phyloP scores from a whole-genome alignment of 2,888 invertebrate genomes.

The Himalopsyche kuldschensis region DNA sequence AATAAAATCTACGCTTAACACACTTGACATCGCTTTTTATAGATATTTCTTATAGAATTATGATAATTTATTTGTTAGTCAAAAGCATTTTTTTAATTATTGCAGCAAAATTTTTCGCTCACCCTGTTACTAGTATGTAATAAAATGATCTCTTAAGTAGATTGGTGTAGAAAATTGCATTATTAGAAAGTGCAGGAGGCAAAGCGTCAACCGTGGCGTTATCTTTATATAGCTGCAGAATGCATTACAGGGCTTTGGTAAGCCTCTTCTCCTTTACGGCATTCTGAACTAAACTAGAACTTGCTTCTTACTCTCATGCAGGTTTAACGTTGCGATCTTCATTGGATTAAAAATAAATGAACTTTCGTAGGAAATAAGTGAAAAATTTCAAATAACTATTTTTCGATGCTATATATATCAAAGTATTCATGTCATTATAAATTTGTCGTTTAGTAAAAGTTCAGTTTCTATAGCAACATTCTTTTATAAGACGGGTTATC shows the following conservation, averaged over 20 bases:
- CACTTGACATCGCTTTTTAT: too few relatives aligned
- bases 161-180: conserved; percentile 27
- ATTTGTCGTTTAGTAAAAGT: too few relatives aligned
- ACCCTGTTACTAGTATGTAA: neutral
- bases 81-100: too few relatives aligned
- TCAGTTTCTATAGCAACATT: too few relatives aligned
- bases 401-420: too few relatives aligned
- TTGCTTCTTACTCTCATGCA: neutral
- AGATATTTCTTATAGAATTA: too few relatives aligned
- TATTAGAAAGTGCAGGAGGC: conserved; percentile 24
- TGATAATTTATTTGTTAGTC: too few relatives aligned
- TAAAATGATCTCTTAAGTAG: conserved; percentile 20
- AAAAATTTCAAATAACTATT: too few relatives aligned
- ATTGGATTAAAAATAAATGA: neutral
- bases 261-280: conserved; percentile 10
- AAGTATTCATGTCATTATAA: too few relatives aligned
- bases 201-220: conserved; percentile 8
- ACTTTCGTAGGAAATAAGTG: neutral
- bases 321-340: neutral
- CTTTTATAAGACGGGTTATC: too few relatives aligned
- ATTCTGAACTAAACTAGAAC: neutral
- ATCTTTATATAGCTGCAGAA: conserved; percentile 14
- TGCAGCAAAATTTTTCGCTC: neutral
- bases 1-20: too few relatives aligned
- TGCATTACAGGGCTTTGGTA: conserved; percentile 16